Evolutionary conservation across 2,888 invertebrate genomes (phyloP), one percentile per base, ranked within the genome.

Genomic region (Mythimna vitellina): DNA sequence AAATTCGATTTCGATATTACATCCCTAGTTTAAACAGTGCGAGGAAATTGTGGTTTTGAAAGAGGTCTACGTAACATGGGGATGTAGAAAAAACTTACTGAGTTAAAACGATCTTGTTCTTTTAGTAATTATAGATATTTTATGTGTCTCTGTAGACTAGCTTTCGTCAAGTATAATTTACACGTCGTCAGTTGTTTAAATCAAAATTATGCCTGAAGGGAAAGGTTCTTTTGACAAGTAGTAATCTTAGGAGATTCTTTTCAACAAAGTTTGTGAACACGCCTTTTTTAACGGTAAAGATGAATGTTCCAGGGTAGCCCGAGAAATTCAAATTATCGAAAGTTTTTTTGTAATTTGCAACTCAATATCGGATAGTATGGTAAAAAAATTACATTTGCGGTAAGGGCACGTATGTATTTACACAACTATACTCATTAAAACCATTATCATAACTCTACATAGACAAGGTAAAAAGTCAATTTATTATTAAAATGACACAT

Each of bases 31-130:
- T 10, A n/a, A 8, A 42, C 10, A 32, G 12, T 5, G 56, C 25
- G n/a, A 42, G n/a, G 57, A 77, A 57, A 51, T 58, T 76, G 57
- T 17, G 69, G 77, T 76, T 29, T 75, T 25, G 32, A 38, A n/a
- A 1, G 38, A 56, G 22, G 49, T 17, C 20, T 6, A 32, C 20
- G 35, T 38, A 0, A 14, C 25, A n/a, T 17, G 65, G 20, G 12
- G n/a, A 49, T 65, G 20, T 22, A 22, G 54, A 76, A 66, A 75
- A 49, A 51, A 51, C 5, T 12, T n/a, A n/a, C 70, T 20, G 35
- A 46, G 57, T 22, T 38, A 14, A 20, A 49, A 35, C 22, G 3
- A 63, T 46, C 12, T 25, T 9, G n/a, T 25, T 25, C 8, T 25
- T 35, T 12, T 17, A 70, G 38, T 51, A 51, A 73, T 51, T 38